Conservation (phyloP, 2,797 vertebrate species). For the Cynopterus sphinx region DNA sequence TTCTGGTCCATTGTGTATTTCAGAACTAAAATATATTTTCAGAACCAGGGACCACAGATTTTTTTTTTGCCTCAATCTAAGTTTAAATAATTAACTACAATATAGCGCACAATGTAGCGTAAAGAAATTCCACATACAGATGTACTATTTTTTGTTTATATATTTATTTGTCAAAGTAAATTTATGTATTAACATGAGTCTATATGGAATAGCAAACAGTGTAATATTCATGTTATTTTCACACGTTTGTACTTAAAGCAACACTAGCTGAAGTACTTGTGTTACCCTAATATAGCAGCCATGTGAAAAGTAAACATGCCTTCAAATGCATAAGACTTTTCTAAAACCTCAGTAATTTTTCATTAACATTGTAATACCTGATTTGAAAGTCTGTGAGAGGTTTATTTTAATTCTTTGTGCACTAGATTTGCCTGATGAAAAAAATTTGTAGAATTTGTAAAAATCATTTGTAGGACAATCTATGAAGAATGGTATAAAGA, state of each 20-base stretch:
- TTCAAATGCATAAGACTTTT: not conserved
- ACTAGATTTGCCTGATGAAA: not conserved
- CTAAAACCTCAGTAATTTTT: not conserved
- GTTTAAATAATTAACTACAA: not conserved
- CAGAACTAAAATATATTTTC: constrained; percentile 19
- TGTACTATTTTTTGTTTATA: not conserved
- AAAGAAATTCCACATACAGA: not conserved
- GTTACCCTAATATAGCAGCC: not conserved
- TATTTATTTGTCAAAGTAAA: not conserved
- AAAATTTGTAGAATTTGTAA: not conserved
- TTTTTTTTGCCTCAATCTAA: not conserved
- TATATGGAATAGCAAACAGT: not conserved
- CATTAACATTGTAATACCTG: not conserved
- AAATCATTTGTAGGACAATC: not conserved
- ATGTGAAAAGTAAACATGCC: not conserved
- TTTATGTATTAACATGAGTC: not conserved
- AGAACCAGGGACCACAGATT: not conserved
- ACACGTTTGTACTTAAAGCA: not conserved
- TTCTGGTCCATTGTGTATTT: not conserved
- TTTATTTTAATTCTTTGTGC: constrained; percentile 17
- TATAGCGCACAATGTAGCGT: not conserved
- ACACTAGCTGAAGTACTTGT: not conserved
- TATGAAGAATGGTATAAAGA: not conserved
- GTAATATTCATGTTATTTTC: not conserved
- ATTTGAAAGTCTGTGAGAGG: not conserved